Evolutionary conservation across 2,797 vertebrate species (phyloP).

Genomic region (Columba guinea): DNA sequence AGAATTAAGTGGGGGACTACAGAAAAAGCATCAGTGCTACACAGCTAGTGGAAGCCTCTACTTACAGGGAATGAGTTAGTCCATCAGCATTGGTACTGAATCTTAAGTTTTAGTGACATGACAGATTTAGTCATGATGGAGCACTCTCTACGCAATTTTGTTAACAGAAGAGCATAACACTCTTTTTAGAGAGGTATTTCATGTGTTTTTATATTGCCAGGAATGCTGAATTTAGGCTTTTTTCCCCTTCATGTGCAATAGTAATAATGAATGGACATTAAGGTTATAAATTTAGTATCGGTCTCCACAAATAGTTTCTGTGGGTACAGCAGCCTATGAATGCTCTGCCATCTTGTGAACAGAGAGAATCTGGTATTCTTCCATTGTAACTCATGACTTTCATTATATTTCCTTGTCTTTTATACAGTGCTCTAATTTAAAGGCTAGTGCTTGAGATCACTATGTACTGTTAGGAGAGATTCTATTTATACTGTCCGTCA

Average conservation of each 20-base stretch:
- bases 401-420: neutral
- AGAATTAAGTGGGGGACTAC: neutral
- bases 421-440: neutral
- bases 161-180: neutral
- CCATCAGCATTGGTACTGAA: neutral
- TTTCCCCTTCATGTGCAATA: neutral
- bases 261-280: neutral
- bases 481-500: neutral
- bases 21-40: neutral
- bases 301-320: neutral
- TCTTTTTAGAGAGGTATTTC: neutral
- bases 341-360: neutral
- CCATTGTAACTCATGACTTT: neutral
- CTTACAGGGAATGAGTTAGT: fast-evolving
- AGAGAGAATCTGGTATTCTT: neutral
- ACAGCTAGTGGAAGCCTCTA: neutral
- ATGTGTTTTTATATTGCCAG: neutral
- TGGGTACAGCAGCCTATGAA: neutral
- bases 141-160: neutral
- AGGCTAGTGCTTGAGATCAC: neutral
- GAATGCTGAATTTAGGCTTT: neutral
- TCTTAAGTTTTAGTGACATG: neutral
- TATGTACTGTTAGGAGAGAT: neutral
- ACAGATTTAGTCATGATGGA: neutral
- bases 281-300: neutral